Base-by-base conservation (phyloP, 2,888 invertebrate genomes). In the Lepas anatifera region DNA sequence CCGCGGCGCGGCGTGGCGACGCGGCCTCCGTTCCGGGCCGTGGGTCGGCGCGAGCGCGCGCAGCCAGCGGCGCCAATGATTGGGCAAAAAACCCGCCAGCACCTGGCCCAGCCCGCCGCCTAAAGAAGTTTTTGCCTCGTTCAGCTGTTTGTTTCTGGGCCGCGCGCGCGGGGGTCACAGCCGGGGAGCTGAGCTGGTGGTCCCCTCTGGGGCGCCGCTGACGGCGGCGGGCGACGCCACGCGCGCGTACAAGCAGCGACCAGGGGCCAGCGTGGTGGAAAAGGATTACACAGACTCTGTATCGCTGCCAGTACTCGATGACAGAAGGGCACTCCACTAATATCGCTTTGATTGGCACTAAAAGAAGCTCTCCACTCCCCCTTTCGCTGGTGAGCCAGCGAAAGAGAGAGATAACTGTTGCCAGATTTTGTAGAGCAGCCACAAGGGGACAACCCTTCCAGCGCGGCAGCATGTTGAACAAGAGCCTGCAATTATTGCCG, bases 281-380 rank as follows among this genome's bases (percentile, higher is more conserved):
- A 58, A 58, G 58, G 58, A 58, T 58, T 58, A 58, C 58, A 58
- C 22, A 32, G 58, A 58, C 58, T 58, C 32, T 58, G 58, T 29
- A 32, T 32, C 32, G 58, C 29, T 32, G 32, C 58, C 16, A 22
- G 32, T 32, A 58, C 58, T 58, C 32, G 58, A 58, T 58, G 58
- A 58, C 18, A 25, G 58, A 27, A 32, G 22, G 58, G 58, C 32
- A 32, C 58, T 58, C 25, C 32, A 32, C 58, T 58, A 58, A 58
- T 58, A 58, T 58, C 58, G 58, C 58, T 58, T 58, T 58, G 58
- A 58, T 58, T 58, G 58, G 58, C 58, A 58, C 58, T 58, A 58
- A 58, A 58, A 58, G 58, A 58, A 58, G 58, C 58, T 32, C 58
- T 58, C 32, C n/a, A n/a, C n/a, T n/a, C n/a, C n/a, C n/a, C n/a